Conservation (phyloP, 2,888 invertebrate genomes). For the Eugnorisma glareosa region DNA sequence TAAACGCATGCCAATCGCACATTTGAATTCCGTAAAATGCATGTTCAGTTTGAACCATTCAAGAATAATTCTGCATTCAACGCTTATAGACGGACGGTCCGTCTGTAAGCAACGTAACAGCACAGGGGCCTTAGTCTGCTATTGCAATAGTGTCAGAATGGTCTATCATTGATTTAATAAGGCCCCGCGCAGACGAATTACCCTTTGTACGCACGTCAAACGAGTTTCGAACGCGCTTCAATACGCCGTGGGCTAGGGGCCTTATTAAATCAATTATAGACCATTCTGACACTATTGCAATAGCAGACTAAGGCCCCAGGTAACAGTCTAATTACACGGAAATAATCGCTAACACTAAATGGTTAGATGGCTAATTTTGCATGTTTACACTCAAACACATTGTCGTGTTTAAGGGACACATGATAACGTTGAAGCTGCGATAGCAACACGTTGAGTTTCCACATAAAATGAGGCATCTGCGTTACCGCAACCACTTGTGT, state of each 20-base stretch:
- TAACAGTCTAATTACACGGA: slow-evolving; percentile 4
- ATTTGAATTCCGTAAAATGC: slow-evolving; percentile 10
- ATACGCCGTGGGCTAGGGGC: no score
- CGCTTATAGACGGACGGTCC: no score
- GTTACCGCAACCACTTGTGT: slow-evolving; percentile 30
- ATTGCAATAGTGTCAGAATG: no score
- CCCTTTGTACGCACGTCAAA: no score
- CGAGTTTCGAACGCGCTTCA: no score
- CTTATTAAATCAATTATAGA: no score
- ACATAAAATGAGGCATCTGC: slow-evolving; percentile 13
- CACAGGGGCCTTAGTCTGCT: no score
- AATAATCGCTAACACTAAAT: slow-evolving; percentile 25
- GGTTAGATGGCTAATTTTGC: slow-evolving; percentile 8
- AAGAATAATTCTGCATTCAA: slow-evolving; percentile 16
- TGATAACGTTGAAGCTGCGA: slow-evolving; percentile 10
- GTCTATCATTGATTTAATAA: no score
- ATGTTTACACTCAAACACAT: slow-evolving; percentile 11
- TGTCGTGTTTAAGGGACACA: slow-evolving; percentile 4
- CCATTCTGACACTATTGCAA: no score
- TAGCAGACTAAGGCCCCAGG: no score
- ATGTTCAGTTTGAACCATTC: not conserved
- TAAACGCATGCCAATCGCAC: not conserved
- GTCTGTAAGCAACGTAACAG: slow-evolving; percentile 6
- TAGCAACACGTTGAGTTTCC: not conserved
- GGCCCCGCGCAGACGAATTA: no score